Conservation (phyloP, 2,113 vertebrate genomes). For the Corythoichthys intestinalis region DNA sequence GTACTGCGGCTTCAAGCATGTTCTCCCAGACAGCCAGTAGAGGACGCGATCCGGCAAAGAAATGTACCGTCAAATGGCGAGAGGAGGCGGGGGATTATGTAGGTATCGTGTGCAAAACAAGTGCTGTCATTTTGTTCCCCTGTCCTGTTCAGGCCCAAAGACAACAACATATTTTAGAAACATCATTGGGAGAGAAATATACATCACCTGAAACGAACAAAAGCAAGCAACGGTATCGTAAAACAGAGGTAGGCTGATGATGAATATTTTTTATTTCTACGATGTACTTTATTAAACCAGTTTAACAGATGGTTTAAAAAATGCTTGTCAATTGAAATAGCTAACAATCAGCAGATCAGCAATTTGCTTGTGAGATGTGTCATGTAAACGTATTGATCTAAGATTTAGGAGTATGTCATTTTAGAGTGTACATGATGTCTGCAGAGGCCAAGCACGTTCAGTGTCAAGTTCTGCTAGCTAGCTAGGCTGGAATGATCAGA, state of each 20-base stretch:
- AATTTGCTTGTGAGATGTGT: not conserved
- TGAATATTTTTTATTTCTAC: constrained; percentile 17
- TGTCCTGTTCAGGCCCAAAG: constrained; percentile 44
- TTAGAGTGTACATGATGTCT: not conserved
- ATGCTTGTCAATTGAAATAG: constrained; percentile 11
- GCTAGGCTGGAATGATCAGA: not conserved
- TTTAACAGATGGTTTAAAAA: constrained; percentile 15
- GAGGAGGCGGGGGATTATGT: constrained; percentile 42
- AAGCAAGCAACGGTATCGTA: constrained; percentile 39
- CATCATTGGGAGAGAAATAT: not conserved
- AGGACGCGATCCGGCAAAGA: constrained; percentile 49
- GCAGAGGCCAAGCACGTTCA: not conserved
- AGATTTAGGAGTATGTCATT: not conserved
- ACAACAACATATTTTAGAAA: constrained; percentile 24
- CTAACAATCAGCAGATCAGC: not conserved
- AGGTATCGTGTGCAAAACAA: constrained; percentile 66
- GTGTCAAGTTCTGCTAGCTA: not conserved
- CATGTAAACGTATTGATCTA: constrained; percentile 1
- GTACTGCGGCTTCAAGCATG: not conserved
- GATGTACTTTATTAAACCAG: constrained; percentile 11
- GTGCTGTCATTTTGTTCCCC: constrained; percentile 51
- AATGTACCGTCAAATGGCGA: constrained; percentile 34
- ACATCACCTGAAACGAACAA: constrained; percentile 34
- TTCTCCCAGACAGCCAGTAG: constrained; percentile 44
- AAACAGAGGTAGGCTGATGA: constrained; percentile 45